Evolutionary conservation across 2,888 invertebrate genomes (phyloP).

Genomic region (Caenorhabditis angaria): DNA sequence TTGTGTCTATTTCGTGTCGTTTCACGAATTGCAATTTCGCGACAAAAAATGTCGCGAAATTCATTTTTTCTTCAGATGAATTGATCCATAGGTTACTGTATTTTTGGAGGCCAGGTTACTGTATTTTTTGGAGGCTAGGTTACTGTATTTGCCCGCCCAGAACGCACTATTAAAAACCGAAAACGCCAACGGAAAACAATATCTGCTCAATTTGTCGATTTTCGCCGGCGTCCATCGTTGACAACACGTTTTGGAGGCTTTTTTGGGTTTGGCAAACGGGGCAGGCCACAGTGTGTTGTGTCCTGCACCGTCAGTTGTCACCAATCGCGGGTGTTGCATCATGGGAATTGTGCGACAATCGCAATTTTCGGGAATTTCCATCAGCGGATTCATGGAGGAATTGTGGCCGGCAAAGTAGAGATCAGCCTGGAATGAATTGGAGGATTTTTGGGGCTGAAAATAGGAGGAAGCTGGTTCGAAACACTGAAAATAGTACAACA

Average conservation of each 20-base stretch:
- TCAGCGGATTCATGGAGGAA: conserved; percentile 59
- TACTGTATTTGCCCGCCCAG: too few species aligned
- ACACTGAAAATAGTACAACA: not conserved
- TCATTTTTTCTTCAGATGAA: too few species aligned
- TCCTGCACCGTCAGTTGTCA: conserved; percentile 52
- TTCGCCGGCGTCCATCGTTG: conserved; percentile 83
- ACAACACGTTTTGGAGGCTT: conserved; percentile 53
- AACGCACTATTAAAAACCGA: conserved; percentile 64
- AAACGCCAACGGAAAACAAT: conserved; percentile 83
- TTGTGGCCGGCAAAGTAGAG: conserved; percentile 57
- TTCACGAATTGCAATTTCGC: too few species aligned
- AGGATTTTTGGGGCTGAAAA: not conserved
- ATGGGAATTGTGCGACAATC: conserved; percentile 64
- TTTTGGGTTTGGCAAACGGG: conserved; percentile 60
- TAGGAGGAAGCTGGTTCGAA: not conserved
- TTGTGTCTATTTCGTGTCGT: too few species aligned
- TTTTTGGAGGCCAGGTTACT: not conserved
- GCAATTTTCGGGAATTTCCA: conserved; percentile 64
- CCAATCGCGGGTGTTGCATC: conserved; percentile 60
- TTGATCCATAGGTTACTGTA: too few species aligned
- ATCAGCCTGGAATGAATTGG: conserved; percentile 48
- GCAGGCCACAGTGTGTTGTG: conserved; percentile 65
- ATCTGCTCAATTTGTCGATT: conserved; percentile 98
- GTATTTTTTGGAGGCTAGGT: too few species aligned
- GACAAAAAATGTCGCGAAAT: too few species aligned